Percentiles rank a stretch among this genome's conserved stretches.
These are phyloP conservation scores for Cygnus olor DNA, from an alignment of 2,797 vertebrate genomes.

Conservation along the genomic window DNA sequence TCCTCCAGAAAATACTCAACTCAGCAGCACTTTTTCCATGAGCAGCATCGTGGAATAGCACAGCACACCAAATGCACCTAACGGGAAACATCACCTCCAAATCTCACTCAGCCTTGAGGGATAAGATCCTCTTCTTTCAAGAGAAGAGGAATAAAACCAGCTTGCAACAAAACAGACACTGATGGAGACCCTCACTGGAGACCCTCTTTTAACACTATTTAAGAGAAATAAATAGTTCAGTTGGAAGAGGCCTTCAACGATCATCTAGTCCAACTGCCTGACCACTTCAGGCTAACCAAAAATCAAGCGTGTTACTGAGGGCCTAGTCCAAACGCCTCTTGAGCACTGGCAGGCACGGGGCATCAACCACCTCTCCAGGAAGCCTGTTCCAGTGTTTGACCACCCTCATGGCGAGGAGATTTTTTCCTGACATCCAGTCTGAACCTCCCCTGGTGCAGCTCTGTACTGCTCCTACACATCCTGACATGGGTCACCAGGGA, in stretches of 20 bases:
- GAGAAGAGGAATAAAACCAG: background rate
- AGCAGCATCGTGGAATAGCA: background rate
- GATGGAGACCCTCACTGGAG: background rate
- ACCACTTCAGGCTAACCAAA: background rate
- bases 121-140: background rate
- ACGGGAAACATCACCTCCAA: rapidly evolving
- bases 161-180: background rate
- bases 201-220: rapidly evolving
- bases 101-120: background rate
- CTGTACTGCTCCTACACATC: no score
- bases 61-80: background rate
- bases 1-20: background rate
- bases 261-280: background rate
- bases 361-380: background rate
- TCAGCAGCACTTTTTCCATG: background rate
- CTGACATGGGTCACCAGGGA: no score
- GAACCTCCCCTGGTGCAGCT: background rate
- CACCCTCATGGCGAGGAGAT: background rate
- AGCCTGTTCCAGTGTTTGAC: background rate
- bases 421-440: background rate
- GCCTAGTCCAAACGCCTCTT: background rate
- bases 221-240: background rate
- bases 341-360: background rate
- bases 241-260: background rate
- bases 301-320: background rate